These are phyloP conservation scores for Amblyraja radiata DNA, from an alignment of 2,797 vertebrate species.

Conservation along the genomic window DNA sequence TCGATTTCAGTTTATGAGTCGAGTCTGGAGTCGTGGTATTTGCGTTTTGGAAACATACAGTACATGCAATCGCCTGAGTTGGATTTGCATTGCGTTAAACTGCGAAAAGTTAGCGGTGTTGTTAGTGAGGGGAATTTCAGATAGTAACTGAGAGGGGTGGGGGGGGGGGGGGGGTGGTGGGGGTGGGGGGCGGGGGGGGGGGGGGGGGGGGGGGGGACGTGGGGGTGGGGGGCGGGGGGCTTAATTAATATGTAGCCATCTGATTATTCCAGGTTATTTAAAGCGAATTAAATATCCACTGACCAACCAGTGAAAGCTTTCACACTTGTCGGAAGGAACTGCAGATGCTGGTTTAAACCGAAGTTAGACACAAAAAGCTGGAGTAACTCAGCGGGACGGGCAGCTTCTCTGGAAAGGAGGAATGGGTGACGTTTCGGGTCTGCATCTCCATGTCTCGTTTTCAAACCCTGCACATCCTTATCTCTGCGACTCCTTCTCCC, in stretches of 20 bases:
- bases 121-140: neutral
- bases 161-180: neutral
- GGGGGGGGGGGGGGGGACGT: neutral
- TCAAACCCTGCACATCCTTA: no score
- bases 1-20: neutral
- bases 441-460: no score
- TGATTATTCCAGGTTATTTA: neutral
- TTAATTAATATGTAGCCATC: neutral
- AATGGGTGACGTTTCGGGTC: no score
- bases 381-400: no score
- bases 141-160: no score
- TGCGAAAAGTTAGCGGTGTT: neutral
- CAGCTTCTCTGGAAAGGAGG: no score
- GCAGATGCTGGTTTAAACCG: no score
- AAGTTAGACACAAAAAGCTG: no score
- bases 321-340: no score
- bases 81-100: neutral
- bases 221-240: neutral
- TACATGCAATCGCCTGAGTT: no score
- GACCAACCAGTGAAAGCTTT: neutral
- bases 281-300: neutral
- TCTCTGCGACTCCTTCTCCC: no score
- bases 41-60: neutral
- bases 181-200: neutral
- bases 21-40: neutral